Evolutionary conservation across 2,888 invertebrate species (phyloP), one percentile per base, ranked within the genome.

Genomic region (Epicampocera succincta): DNA sequence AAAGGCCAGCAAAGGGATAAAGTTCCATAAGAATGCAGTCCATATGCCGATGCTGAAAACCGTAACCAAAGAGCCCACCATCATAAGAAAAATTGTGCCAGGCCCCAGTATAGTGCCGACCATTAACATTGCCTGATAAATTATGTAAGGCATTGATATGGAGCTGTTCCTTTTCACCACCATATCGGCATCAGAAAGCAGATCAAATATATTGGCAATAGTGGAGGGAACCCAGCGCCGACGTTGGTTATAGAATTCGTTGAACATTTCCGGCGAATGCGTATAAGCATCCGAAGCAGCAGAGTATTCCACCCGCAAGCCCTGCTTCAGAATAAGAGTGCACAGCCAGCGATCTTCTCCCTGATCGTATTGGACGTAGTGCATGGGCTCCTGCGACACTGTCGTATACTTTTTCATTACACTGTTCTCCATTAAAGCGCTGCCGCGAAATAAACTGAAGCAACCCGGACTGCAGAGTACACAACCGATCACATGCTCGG

Each of bases 261-360:
- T 94, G 90, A 98, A 98, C 12, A 91, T 93, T 91, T 98, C 98
- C 0, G 98, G 98, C 33, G 97, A 96, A 89, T 98, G 98, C 0
- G 98, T 99, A 91, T 96, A 96, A 0, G 98, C 96, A 88, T 98
- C 98, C 0, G 97, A 96, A 0, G 98, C 98, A 0, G 98, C 98
- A 0, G 97, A 97, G 91, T 98, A 98, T 88, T 98, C 98, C 0
- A 99, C 95, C 21, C 97, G 93, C 88, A 97, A 97, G 0, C 98
- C 98, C 85, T 97, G 93, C 90, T 98, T 98, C 0, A 98, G 92
- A 0, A 99, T 92, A 66, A 98, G 91, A 0, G 98, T 98, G 89
- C 98, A 98, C 8, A 98, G 92, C 98, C 98, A 98, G 84, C 98
- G 94, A 91, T 99, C 98, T 90, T 99, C 98, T n/a, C 98, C 97